phyloP scores from a whole-genome alignment of 2,888 invertebrate genomes.

The Cephus nigrinus region DNA sequence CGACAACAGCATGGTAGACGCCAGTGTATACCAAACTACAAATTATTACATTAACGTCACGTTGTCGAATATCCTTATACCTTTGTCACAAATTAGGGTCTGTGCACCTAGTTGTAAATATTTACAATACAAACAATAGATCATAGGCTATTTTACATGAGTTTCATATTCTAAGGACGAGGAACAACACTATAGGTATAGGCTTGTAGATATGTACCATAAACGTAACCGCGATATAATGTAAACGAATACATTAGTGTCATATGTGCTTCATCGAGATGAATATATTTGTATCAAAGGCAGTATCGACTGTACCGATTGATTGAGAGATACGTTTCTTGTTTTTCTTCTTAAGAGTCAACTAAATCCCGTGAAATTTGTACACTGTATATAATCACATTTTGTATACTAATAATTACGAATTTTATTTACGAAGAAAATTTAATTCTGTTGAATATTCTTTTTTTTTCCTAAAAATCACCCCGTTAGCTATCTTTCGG shows the following conservation, averaged over 20 bases:
- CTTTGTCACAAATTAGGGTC: neutral
- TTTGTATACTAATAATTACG: neutral
- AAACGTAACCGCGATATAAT: constrained; percentile 34
- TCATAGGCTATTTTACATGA: constrained; percentile 41
- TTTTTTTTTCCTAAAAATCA: neutral
- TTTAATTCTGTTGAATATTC: neutral
- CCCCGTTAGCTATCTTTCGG: neutral
- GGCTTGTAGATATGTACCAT: constrained; percentile 54
- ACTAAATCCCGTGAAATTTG: neutral
- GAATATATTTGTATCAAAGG: neutral
- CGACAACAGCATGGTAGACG: neutral
- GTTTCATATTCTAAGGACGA: constrained; percentile 17
- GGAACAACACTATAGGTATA: constrained; percentile 27
- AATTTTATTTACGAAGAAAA: neutral
- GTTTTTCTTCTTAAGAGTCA: neutral
- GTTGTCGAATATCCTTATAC: neutral
- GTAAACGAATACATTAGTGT: neutral
- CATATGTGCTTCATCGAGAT: neutral
- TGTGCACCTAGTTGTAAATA: constrained; percentile 24
- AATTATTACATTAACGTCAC: neutral
- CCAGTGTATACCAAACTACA: neutral
- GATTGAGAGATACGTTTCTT: neutral
- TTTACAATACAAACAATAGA: constrained; percentile 9
- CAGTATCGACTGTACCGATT: neutral
- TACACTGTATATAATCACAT: neutral